Evolutionary conservation across 2,113 vertebrate genomes (phyloP).

Genomic region (Melanocharis versteri): DNA sequence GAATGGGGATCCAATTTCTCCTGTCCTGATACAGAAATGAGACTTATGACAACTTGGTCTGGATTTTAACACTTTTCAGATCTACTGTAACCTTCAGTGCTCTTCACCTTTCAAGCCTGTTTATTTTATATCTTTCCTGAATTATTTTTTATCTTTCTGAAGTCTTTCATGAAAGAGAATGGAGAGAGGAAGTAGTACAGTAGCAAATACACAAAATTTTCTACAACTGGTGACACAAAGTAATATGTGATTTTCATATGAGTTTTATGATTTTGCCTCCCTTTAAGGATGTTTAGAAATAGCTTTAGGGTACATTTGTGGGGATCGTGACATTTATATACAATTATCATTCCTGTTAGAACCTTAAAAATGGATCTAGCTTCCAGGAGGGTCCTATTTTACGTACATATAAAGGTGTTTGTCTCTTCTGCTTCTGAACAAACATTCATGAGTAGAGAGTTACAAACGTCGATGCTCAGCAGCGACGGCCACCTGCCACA

Average conservation of each 20-base stretch:
- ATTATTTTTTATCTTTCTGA: neutral
- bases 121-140: neutral
- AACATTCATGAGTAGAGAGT: neutral
- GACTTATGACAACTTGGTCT: neutral
- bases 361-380: neutral
- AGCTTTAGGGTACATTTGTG: neutral
- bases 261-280: neutral
- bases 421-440: neutral
- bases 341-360: neutral
- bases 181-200: neutral
- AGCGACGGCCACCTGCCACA: neutral
- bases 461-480: fast-evolving
- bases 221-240: neutral
- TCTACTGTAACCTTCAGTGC: neutral
- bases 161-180: neutral
- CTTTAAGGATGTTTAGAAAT: neutral
- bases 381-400: neutral
- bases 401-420: fast-evolving
- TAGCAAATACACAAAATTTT: neutral
- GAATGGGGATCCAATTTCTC: neutral
- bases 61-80: neutral
- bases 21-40: neutral
- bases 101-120: neutral
- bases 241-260: neutral
- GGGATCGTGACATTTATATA: neutral